phyloP scores from a whole-genome alignment of 2,797 vertebrate species.

The Manis javanica region DNA sequence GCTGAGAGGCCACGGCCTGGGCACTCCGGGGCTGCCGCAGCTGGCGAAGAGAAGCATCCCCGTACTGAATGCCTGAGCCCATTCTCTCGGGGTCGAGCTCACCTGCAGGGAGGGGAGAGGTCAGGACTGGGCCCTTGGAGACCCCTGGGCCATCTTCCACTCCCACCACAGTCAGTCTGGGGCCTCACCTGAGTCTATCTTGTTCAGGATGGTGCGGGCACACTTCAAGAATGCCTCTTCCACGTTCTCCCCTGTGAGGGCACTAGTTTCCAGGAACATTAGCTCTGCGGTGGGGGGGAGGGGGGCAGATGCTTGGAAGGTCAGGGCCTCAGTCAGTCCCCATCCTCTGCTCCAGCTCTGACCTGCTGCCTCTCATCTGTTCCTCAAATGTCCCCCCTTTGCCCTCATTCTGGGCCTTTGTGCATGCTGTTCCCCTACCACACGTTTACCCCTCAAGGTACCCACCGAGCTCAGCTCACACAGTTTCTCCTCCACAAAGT shows the following conservation, averaged over 20 bases:
- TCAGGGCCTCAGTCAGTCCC: neutral
- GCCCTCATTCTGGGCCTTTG: neutral
- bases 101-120: conserved; percentile 83
- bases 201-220: conserved; percentile 95
- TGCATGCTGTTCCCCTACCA: too few relatives aligned
- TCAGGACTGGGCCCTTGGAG: neutral
- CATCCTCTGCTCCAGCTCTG: neutral
- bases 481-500: neutral
- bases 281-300: conserved; percentile 86
- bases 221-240: conserved; percentile 97
- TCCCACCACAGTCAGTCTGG: rapidly evolving
- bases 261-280: conserved; percentile 97
- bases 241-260: conserved; percentile 95
- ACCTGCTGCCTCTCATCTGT: neutral
- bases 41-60: conserved; percentile 93
- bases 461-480: neutral
- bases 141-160: neutral
- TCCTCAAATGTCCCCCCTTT: neutral
- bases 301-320: neutral
- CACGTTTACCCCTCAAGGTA: neutral
- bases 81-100: conserved; percentile 96
- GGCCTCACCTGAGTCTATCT: conserved; percentile 94
- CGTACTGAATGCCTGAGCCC: conserved; percentile 97
- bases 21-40: conserved; percentile 93
- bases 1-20: conserved; percentile 91